phyloP scores from a whole-genome alignment of 2,113 vertebrate genomes.

The Pavo muticus region DNA sequence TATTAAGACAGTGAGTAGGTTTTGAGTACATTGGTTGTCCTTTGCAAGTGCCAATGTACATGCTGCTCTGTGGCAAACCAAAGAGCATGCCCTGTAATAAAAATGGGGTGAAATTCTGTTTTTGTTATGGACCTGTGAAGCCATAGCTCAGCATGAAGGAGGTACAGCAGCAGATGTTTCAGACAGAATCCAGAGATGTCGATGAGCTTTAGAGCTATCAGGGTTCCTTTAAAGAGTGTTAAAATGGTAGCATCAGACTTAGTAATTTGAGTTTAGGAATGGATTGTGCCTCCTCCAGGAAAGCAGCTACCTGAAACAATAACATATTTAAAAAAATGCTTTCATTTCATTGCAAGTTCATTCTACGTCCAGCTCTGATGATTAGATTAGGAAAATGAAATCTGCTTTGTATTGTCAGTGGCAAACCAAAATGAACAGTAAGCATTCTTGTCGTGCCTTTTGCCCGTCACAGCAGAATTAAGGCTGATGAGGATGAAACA shows the following conservation, averaged over 20 bases:
- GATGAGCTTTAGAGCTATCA: neutral
- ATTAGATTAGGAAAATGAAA: neutral
- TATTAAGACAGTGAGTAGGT: neutral
- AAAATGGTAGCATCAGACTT: no score
- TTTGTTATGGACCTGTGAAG: neutral
- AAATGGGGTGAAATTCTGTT: neutral
- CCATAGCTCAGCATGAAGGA: neutral
- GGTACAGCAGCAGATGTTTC: neutral
- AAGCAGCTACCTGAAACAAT: neutral
- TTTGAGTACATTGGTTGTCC: neutral
- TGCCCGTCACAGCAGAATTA: neutral
- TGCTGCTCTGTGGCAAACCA: neutral
- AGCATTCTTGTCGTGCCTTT: neutral
- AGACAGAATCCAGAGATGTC: neutral
- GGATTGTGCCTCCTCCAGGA: neutral
- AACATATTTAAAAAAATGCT: neutral
- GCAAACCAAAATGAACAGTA: neutral
- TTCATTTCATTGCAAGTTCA: neutral
- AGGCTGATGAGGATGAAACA: neutral
- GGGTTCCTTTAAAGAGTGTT: neutral
- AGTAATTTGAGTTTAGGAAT: neutral
- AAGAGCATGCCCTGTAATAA: neutral
- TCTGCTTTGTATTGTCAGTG: neutral
- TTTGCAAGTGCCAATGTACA: neutral
- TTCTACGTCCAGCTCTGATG: neutral